Base-by-base conservation (phyloP, 2,797 vertebrate species). In the Notolabrus celidotus region DNA sequence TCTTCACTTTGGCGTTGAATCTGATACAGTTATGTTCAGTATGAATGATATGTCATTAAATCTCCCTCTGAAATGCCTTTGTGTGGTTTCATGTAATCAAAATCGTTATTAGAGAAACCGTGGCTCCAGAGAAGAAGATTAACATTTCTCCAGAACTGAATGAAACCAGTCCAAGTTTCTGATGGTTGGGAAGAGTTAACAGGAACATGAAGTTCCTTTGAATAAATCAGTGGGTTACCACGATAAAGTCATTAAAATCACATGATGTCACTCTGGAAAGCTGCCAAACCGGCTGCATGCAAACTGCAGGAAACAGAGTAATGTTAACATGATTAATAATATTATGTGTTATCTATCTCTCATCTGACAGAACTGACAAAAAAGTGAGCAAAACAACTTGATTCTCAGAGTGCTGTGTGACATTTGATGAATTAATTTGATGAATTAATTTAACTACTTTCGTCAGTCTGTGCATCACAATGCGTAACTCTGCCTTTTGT, bases 201-300 rank as follows among this genome's bases (percentile, higher is more conserved):
- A 42, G 31, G 16, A 53, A 62, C 15, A 60, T 14, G 0, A 55
- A 31, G 33, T 51, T 51, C 14, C 54, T 36, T 29, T 7, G 4
- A 55, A 68, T 25, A 56, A 59, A 60, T 62, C 10, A 51, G 41
- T 43, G 27, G 5, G 46, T 65, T 17, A 34, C 0, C 3, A 16
- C 29, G 23, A 23, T 42, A 11, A 49, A 31, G 36, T 15, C 7
- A 75, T 57, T 65, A 33, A 71, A 17, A 54, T 63, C 27, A 66
- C 3, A 34, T 29, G 36, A 38, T 69, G 17, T 8, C 17, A 38
- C 63, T 61, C 19, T 14, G 25, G 23, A 5, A 58, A 45, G 19
- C 22, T 53, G 41, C 49, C 58, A 60, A 51, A 70, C 10, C 27
- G 43, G 34, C 27, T 52, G 22, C 43, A 29, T 27, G 27, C 25